These are phyloP conservation scores for Octonoba sinensis DNA, from an alignment of 2,888 invertebrate species.

Conservation along the genomic window DNA sequence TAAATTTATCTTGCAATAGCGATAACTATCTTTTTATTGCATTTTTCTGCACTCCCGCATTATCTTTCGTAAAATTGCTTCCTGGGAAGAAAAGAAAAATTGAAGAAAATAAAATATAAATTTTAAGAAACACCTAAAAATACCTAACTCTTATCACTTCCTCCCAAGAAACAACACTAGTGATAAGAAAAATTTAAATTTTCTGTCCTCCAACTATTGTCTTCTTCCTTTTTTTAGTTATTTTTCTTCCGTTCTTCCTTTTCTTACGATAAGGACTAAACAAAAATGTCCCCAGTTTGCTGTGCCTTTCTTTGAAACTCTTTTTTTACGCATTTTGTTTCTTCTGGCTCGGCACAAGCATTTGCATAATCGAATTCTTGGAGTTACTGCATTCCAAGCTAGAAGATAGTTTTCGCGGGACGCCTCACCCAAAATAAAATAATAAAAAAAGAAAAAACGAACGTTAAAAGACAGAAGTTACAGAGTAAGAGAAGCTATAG, in stretches of 20 bases:
- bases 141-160: conserved; percentile 23
- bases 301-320: conserved; percentile 7
- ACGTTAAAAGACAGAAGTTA: no score
- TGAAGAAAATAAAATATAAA: conserved; percentile 28
- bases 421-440: neutral
- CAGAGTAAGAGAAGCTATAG: conserved; percentile 7
- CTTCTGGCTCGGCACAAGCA: conserved; percentile 31
- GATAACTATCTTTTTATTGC: conserved; percentile 38
- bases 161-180: conserved; percentile 43
- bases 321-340: conserved; percentile 51
- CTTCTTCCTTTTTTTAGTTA: neutral
- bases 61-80: conserved; percentile 40
- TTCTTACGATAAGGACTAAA: conserved; percentile 44
- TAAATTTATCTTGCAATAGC: neutral
- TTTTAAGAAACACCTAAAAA: conserved; percentile 34
- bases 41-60: conserved; percentile 15
- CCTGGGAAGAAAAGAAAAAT: conserved; percentile 11
- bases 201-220: conserved; percentile 10
- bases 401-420: conserved; percentile 39
- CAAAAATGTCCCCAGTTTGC: conserved; percentile 40
- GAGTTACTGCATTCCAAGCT: conserved; percentile 40
- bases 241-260: conserved; percentile 14
- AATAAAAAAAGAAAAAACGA: no score
- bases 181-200: conserved; percentile 58
- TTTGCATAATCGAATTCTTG: conserved; percentile 59